Conservation (phyloP, 2,888 invertebrate species). For the Chaitophorus viminalis region DNA sequence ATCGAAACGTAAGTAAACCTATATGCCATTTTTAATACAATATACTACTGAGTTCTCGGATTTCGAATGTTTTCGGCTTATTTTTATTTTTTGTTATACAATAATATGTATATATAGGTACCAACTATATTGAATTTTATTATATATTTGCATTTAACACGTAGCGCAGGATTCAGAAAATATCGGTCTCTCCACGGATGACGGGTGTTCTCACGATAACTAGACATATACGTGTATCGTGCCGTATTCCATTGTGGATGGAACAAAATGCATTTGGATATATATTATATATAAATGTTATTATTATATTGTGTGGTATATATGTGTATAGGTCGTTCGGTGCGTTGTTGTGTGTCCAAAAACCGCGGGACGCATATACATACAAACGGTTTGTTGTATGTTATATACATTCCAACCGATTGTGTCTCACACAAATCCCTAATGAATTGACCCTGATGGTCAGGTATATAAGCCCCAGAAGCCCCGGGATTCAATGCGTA, state of each 20-base stretch:
- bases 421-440: constrained; percentile 50
- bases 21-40: not conserved
- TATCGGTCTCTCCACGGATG: not conserved
- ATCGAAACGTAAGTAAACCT: no score
- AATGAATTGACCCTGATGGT: constrained; percentile 56
- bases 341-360: constrained; percentile 49
- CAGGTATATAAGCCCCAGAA: constrained; percentile 20
- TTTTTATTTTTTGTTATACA: not conserved
- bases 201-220: constrained; percentile 49
- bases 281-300: not conserved
- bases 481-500: not conserved
- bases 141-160: constrained; percentile 3
- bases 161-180: not conserved
- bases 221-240: not conserved
- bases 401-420: constrained; percentile 30
- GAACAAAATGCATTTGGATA: constrained; percentile 52
- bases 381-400: not conserved
- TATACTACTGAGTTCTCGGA: not conserved
- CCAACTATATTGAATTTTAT: no score
- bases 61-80: not conserved
- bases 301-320: not conserved
- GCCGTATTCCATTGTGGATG: constrained; percentile 21
- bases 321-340: constrained; percentile 15
- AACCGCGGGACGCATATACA: constrained; percentile 51
- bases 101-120: not conserved